These are phyloP conservation scores for Henricia sp. DNA, from an alignment of 53 echinoderm and acorn worm species.

Conservation along the genomic window DNA sequence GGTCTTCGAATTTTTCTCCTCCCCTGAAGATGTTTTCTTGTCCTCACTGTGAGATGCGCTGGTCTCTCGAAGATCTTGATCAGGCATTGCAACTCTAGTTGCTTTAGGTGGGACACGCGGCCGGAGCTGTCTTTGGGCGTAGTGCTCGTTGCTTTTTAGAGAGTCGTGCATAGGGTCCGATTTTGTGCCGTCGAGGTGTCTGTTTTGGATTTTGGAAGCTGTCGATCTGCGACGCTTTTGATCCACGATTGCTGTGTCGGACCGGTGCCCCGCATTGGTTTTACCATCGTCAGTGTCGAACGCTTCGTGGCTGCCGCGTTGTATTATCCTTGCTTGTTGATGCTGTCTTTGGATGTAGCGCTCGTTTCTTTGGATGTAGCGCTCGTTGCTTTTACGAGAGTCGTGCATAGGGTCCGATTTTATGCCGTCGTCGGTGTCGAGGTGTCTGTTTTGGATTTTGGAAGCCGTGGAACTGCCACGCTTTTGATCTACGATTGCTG, in stretches of 20 bases:
- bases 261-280: too few species aligned
- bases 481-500: too few species aligned
- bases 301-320: background rate
- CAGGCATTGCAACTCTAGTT: background rate
- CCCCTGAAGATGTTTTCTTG: background rate
- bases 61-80: background rate
- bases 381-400: background rate
- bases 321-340: background rate
- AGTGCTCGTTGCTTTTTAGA: background rate
- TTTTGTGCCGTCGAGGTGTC: background rate
- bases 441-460: too few species aligned
- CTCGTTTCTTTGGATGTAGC: too few species aligned
- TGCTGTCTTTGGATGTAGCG: too few species aligned
- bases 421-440: background rate
- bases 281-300: background rate
- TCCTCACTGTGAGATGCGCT: background rate
- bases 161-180: slow-evolving; percentile 4
- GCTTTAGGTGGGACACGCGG: background rate
- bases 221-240: too few species aligned
- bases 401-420: background rate
- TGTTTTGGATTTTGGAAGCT: too few species aligned
- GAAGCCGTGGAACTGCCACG: too few species aligned
- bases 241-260: too few species aligned
- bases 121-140: slow-evolving; percentile 28
- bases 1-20: slow-evolving; percentile 1